Base-by-base conservation (phyloP, 2,888 invertebrate species). In the Mythimna lalbum region DNA sequence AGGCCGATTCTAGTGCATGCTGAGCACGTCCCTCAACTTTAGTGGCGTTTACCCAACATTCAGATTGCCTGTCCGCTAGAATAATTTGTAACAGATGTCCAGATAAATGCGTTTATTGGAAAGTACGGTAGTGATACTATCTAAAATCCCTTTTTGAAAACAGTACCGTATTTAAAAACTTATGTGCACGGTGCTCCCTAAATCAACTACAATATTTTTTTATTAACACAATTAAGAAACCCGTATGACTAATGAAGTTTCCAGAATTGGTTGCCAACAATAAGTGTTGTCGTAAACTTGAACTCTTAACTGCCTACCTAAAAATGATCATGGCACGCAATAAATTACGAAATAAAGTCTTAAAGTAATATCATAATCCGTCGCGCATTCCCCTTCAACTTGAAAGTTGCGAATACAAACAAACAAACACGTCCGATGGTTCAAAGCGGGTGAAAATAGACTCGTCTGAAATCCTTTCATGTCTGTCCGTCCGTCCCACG, bases 371-470 rank as follows among this genome's bases (percentile, higher is more conserved):
- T 67, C 69, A 80, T 80, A 82, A 84, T 84, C 80, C 76, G 76
- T 63, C 57, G 87, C 88, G 82, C 88, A 86, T 88, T 89, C 88
- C 86, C 87, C 88, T 89, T 87, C 84, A 89, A 89, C 86, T 89
- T 90, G 88, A 88, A 92, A 92, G 92, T 94, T 90, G 94, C 94
- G 90, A 94, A 95, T 94, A 93, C 92, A 95, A 95, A 94, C 91
- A 94, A 93, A 90, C 88, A 86, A 88, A 90, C 88, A 87, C 86
- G 82, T 82, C 81, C 80, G 87, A 84, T 89, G 88, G 89, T 91
- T 94, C 94, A 94, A 95, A 95, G 94, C 89, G 94, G 83, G 90
- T 92, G 89, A 91, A 95, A 95, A 95, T 95, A 95, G 95, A 95
- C 89, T 87, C 91, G 90, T 93, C 90, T 90, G 92, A 90, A 93